Base-by-base conservation (phyloP, 2,113 vertebrate species). In the Oreocharis arfaki region DNA sequence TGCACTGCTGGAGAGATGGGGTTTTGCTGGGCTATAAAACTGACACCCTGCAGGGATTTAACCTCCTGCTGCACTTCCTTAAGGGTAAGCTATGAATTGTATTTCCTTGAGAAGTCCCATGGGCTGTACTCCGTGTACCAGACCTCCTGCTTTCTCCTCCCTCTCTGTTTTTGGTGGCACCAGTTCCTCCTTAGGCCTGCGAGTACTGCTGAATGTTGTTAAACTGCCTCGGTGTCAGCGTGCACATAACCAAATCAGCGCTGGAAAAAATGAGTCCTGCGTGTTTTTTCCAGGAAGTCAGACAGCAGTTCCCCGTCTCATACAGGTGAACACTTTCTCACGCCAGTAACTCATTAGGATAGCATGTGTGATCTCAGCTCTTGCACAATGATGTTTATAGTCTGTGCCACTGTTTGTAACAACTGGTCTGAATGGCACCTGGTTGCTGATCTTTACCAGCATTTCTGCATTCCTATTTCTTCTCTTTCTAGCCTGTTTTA, bases 11-110 rank as follows among this genome's bases (percentile, higher is more conserved):
- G 63, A 92, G 50, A 83, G 50, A 47, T 27, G 17, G 9, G 22
- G 30, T 39, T 94, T 94, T 81, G 60, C 71, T 94, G 50, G 39
- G 44, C 59, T 83, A 35, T 91, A 86, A 91, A 96, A 86, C 33
- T 67, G 78, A 80, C 59, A 67, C 42, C 79, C 42, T 90, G 85
- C 79, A 84, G 92, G 47, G 79, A 86, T 90, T 94, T 94, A 70
- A 70, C 81, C 76, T 96, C 75, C 78, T 83, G 42, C 33, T 92
- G 92, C 79, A 92, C 76, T 96, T 96, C 82, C 82, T 84, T 70
- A 56, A 84, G 59, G 32, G 39, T 68, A 52, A 91, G 37, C 49
- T 90, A 68, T 71, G 83, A 95, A 64, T 41, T 3, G 0, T 64
- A 71, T 70, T 93, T 94, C 79, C 83, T 86, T 81, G 71, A 95